These are phyloP conservation scores for Pterocles gutturalis DNA, from an alignment of 2,113 vertebrate species.

Conservation along the genomic window DNA sequence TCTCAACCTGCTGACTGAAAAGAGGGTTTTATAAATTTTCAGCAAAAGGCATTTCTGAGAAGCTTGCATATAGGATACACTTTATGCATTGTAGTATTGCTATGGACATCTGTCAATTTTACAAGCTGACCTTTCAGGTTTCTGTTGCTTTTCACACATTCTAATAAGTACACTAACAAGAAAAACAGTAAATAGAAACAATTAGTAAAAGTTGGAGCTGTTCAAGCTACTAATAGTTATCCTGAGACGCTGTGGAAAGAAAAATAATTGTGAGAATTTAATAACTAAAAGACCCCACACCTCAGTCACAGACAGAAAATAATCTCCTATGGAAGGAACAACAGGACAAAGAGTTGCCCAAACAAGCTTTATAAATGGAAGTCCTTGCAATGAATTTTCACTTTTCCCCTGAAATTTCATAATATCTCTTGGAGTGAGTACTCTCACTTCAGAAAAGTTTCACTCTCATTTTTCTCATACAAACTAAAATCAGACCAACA, in stretches of 20 bases:
- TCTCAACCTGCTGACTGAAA: neutral
- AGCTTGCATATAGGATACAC: neutral
- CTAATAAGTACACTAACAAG: neutral
- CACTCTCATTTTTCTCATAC: neutral
- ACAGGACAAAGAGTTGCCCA: neutral
- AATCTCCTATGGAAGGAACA: neutral
- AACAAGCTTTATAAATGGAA: neutral
- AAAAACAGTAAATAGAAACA: neutral
- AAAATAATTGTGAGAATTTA: neutral
- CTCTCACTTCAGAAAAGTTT: neutral
- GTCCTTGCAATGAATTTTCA: neutral
- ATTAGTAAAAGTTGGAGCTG: neutral
- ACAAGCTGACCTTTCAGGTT: neutral
- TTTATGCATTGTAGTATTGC: neutral
- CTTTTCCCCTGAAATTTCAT: neutral
- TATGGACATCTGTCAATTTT: neutral
- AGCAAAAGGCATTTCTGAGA: neutral
- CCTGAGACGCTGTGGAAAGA: neutral
- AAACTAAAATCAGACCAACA: neutral
- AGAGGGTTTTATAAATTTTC: neutral
- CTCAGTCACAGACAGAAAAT: neutral
- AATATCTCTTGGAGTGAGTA: neutral
- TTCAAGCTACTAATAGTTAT: neutral
- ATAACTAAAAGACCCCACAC: fast-evolving
- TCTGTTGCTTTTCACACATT: neutral